Percentiles rank a stretch among this genome's conserved stretches.
Evolutionary conservation across 2,113 vertebrate species (phyloP).

Genomic region (Mesocricetus auratus): DNA sequence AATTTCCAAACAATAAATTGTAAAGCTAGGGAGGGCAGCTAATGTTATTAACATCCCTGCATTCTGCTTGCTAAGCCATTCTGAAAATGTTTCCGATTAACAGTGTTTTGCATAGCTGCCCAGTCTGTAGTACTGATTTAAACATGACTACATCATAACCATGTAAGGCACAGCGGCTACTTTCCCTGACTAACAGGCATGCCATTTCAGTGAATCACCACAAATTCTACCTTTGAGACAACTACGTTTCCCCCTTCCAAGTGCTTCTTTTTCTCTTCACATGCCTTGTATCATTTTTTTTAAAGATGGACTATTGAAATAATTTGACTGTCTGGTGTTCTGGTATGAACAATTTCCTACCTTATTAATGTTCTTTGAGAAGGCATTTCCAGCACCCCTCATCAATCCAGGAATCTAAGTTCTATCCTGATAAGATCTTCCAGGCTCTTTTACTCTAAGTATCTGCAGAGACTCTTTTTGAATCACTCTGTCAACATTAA

Average conservation of each 20-base stretch:
- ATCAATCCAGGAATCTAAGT: constrained; percentile 48
- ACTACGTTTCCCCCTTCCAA: neutral
- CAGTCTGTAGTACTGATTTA: neutral
- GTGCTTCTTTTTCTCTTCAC: neutral
- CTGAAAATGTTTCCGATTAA: neutral
- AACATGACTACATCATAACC: neutral
- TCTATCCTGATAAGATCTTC: constrained; percentile 53
- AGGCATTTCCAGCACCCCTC: neutral
- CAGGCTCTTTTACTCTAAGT: constrained; percentile 44
- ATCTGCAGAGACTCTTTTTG: constrained; percentile 65
- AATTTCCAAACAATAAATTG: neutral
- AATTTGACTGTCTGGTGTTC: constrained; percentile 2
- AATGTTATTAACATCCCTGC: neutral
- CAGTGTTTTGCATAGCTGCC: neutral
- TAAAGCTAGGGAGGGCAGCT: neutral
- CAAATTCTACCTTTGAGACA: neutral
- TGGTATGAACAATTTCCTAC: neutral
- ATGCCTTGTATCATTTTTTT: neutral
- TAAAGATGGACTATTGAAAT: neutral
- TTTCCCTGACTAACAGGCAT: neutral
- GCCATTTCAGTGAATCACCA: neutral
- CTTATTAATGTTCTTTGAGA: neutral
- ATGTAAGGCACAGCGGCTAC: neutral
- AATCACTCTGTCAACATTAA: constrained; percentile 69
- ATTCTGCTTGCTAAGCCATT: neutral